Evolutionary conservation across 2,797 vertebrate species (phyloP).

Genomic region (Dallia pectoralis): DNA sequence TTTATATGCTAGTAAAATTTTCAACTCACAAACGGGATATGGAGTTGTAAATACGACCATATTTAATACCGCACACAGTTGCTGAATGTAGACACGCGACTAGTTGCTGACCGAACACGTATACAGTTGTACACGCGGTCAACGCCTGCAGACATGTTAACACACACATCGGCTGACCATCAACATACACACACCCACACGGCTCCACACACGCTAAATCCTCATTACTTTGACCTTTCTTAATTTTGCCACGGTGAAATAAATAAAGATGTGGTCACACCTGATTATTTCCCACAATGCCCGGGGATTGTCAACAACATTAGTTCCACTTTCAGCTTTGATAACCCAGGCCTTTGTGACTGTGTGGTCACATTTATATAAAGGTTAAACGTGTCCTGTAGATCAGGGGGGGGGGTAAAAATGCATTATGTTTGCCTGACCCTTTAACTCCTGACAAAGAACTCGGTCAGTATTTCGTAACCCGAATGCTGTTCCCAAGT

Average conservation of each 20-base stretch:
- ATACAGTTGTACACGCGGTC: too few species aligned
- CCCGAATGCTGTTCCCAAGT: too few species aligned
- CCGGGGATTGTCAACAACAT: conserved; percentile 30
- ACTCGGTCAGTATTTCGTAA: too few species aligned
- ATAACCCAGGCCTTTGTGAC: conserved; percentile 30
- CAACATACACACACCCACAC: not conserved
- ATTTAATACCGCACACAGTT: too few species aligned
- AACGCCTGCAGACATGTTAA: too few species aligned
- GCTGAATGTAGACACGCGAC: too few species aligned
- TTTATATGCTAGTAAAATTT: not conserved
- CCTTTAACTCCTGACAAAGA: too few species aligned
- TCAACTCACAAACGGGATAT: not conserved
- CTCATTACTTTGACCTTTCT: not conserved
- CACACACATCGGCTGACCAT: not conserved
- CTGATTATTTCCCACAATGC: conserved; percentile 11
- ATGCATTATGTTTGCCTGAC: too few species aligned
- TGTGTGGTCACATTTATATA: too few species aligned
- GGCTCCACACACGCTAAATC: not conserved
- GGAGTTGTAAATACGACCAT: not conserved
- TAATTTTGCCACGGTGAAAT: conserved; percentile 21
- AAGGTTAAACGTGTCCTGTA: too few species aligned
- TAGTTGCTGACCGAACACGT: too few species aligned
- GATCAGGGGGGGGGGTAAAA: too few species aligned
- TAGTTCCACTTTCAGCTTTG: conserved; percentile 39
- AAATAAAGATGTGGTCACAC: conserved; percentile 15